phyloP scores from a whole-genome alignment of 2,888 invertebrate species.

The Agrochola circellaris region DNA sequence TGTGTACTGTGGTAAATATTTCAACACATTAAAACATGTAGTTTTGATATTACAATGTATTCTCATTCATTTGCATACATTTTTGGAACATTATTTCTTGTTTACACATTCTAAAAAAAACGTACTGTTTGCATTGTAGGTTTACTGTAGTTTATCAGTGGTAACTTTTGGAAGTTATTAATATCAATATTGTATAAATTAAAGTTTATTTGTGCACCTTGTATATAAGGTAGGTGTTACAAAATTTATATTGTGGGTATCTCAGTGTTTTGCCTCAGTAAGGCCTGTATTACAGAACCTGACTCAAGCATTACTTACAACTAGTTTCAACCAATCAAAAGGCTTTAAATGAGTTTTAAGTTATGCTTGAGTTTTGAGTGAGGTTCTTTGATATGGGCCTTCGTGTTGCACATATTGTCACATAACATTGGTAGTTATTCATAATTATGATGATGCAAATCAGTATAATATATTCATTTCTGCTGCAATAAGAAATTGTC shows the following conservation, averaged over 20 bases:
- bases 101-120: constrained; percentile 10
- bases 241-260: not conserved
- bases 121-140: not conserved
- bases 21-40: constrained; percentile 13
- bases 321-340: too few species aligned
- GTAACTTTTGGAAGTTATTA: constrained; percentile 5
- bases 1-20: constrained; percentile 12
- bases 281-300: too few species aligned
- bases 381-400: too few species aligned
- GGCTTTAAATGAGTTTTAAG: too few species aligned
- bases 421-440: not conserved
- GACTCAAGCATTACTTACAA: too few species aligned
- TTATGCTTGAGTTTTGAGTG: too few species aligned
- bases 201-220: not conserved
- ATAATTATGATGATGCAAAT: not conserved
- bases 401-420: not conserved
- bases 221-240: not conserved
- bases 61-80: not conserved
- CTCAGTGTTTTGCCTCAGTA: not conserved
- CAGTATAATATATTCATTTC: not conserved
- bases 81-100: constrained; percentile 1
- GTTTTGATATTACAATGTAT: constrained; percentile 26
- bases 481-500: not conserved
- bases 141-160: not conserved
- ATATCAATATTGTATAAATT: not conserved